Conservation (phyloP, 2,113 vertebrate species). For the Morone chrysops region DNA sequence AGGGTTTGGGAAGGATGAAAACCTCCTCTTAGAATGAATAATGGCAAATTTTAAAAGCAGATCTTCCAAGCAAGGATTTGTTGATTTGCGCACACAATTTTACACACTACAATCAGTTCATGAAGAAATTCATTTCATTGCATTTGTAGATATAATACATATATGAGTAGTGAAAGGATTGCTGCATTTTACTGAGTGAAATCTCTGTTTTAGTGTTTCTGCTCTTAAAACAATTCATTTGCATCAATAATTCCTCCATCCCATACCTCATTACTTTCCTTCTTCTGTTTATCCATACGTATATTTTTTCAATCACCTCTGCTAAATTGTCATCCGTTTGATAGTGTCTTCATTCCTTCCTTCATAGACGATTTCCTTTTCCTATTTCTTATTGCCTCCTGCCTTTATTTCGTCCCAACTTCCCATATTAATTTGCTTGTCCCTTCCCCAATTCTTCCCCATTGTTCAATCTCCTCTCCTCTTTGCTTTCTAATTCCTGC, state of each 20-base stretch:
- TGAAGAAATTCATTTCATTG: neutral
- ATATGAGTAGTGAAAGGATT: neutral
- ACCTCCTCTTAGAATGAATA: neutral
- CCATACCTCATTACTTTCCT: neutral
- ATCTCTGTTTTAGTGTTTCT: neutral
- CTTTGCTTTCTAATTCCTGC: neutral
- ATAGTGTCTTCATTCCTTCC: neutral
- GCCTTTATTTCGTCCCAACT: neutral
- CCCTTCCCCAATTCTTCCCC: neutral
- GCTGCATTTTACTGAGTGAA: neutral
- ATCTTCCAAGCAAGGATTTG: neutral
- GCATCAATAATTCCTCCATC: neutral
- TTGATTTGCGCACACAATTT: neutral
- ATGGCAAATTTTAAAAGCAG: neutral
- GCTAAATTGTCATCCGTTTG: neutral
- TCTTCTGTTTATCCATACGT: neutral
- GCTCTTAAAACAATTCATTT: neutral
- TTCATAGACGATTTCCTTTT: neutral
- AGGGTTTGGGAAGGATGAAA: conserved; percentile 10
- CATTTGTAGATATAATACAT: neutral
- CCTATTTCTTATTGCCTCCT: neutral
- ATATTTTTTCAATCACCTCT: neutral
- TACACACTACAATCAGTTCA: neutral
- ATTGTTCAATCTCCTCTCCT: neutral
- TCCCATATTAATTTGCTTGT: neutral